phyloP scores from a whole-genome alignment of 2,888 invertebrate species.

The Sarcophaga carnaria region DNA sequence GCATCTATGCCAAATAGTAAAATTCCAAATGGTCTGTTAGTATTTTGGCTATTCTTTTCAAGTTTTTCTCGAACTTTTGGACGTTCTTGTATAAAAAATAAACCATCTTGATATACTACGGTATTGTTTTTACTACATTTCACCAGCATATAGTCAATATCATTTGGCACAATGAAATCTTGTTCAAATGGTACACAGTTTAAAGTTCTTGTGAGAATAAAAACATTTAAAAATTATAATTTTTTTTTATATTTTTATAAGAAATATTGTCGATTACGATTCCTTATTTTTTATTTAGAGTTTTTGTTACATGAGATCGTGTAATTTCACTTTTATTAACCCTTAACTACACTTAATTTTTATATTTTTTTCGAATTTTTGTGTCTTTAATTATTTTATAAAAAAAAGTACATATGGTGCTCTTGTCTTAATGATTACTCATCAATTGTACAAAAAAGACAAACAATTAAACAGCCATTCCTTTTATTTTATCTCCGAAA shows the following conservation, averaged over 20 bases:
- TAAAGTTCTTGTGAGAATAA: not conserved
- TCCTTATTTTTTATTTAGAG: no score
- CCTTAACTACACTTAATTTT: no score
- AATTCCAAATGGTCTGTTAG: slow-evolving; percentile 84
- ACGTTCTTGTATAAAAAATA: slow-evolving; percentile 82
- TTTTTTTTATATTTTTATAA: not conserved
- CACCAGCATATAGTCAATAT: slow-evolving; percentile 62
- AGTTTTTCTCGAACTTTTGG: slow-evolving; percentile 73
- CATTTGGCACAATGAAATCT: slow-evolving; percentile 50
- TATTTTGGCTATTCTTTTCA: not conserved
- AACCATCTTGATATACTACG: slow-evolving; percentile 79
- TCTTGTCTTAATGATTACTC: no score
- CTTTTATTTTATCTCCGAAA: no score
- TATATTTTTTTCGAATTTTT: no score
- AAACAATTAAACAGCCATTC: no score
- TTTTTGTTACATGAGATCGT: no score
- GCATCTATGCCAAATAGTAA: slow-evolving; percentile 92
- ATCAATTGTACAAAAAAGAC: no score
- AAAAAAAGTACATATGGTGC: no score
- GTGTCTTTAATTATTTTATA: no score
- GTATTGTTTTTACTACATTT: slow-evolving; percentile 77
- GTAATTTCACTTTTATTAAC: no score
- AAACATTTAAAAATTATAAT: not conserved
- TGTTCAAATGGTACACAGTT: slow-evolving; percentile 51
- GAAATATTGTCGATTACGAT: not conserved